phyloP scores from a whole-genome alignment of 30 jellyfish, hydroid and myxozoan species.

The Cassiopea xamachana region DNA sequence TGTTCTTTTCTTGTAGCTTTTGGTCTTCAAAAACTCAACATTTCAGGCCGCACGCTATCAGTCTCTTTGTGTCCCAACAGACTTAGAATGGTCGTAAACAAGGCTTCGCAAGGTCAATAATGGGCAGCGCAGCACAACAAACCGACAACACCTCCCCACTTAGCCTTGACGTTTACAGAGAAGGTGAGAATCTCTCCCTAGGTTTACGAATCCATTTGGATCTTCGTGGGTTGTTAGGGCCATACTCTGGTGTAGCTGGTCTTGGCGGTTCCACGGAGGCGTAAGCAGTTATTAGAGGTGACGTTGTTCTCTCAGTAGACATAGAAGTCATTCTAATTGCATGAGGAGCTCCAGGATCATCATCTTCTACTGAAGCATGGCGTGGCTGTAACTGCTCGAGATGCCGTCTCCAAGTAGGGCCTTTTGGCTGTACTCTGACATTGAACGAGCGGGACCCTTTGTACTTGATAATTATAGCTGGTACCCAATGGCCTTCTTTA shows the following conservation, averaged over 20 bases:
- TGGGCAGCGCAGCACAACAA: slow-evolving; percentile 24
- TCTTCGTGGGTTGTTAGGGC: slow-evolving; percentile 31
- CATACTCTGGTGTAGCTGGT: slow-evolving; percentile 43
- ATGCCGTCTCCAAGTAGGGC: slow-evolving; percentile 46
- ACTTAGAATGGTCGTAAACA: not conserved
- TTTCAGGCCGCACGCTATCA: not conserved
- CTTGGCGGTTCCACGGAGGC: slow-evolving; percentile 35
- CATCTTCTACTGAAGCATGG: slow-evolving; percentile 23
- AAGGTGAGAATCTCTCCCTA: slow-evolving; percentile 22
- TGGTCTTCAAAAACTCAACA: not conserved
- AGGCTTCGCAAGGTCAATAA: not conserved
- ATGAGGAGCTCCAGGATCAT: slow-evolving; percentile 41
- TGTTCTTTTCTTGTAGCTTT: not conserved
- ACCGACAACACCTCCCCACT: slow-evolving; percentile 32
- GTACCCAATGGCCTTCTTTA: slow-evolving; percentile 33
- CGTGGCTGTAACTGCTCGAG: slow-evolving; percentile 56
- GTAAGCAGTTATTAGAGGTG: no score
- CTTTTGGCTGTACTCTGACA: slow-evolving; percentile 33
- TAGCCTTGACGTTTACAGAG: slow-evolving; percentile 31
- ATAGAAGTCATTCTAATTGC: not conserved
- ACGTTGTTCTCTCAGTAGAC: not conserved
- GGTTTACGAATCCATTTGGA: slow-evolving; percentile 22
- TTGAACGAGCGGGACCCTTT: slow-evolving; percentile 29
- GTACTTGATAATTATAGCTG: slow-evolving; percentile 31
- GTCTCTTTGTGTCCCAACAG: not conserved